A percentile compares a stretch with the other conserved stretches of the same genome.
phyloP scores from a whole-genome alignment of 2,888 invertebrate species.

The Entomobrya multifasciata region DNA sequence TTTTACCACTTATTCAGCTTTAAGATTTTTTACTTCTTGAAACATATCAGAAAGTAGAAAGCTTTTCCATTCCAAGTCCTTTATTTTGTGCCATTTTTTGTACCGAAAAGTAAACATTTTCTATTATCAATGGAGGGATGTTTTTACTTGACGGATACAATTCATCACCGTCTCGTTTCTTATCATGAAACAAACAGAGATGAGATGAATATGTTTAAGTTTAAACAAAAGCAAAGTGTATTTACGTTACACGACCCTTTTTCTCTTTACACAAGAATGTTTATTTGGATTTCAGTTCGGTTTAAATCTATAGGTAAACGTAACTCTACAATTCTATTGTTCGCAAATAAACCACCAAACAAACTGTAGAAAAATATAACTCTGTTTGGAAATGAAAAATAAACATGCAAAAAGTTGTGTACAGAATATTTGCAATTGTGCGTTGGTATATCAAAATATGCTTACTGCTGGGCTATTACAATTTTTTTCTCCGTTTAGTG shows the following conservation, averaged over 20 bases:
- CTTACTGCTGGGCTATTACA: no score
- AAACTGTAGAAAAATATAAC: no score
- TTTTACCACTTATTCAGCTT: no score
- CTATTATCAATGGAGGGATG: constrained; percentile 32
- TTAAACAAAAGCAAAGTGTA: not conserved
- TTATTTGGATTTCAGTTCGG: constrained; percentile 4
- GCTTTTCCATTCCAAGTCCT: no score
- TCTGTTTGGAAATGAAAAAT: no score
- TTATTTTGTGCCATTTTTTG: constrained; percentile 12
- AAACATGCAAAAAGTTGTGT: no score
- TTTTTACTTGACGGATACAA: constrained; percentile 24
- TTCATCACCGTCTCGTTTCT: constrained; percentile 38
- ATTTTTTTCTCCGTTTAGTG: no score
- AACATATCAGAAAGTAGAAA: no score
- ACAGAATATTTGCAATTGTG: no score
- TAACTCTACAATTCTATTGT: constrained; percentile 12
- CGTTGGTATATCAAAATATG: no score
- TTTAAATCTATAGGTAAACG: not conserved
- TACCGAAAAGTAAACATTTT: not conserved
- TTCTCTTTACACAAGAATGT: constrained; percentile 18
- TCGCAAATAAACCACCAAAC: not conserved
- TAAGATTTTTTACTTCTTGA: no score
- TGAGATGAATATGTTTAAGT: no score
- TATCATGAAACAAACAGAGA: not conserved
- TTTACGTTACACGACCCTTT: not conserved